phyloP scores from a whole-genome alignment of 1,140 invertebrate genomes.

The Drosophila gunungcola region DNA sequence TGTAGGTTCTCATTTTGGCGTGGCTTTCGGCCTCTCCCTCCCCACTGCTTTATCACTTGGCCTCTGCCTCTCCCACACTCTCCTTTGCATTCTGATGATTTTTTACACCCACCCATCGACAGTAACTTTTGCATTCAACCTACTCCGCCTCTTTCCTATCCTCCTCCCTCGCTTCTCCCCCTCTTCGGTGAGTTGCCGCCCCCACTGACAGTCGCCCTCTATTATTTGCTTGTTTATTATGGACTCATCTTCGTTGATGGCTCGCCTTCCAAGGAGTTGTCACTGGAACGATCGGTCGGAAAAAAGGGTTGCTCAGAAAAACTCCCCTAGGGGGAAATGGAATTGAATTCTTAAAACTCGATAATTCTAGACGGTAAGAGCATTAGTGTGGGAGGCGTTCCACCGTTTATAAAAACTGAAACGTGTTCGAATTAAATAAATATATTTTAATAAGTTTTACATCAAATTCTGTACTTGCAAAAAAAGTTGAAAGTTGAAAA shows the following conservation, averaged over 20 bases:
- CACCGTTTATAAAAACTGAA: no score
- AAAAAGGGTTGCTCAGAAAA: slow-evolving; percentile 26
- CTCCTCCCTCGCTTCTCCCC: background rate
- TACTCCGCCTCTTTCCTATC: slow-evolving; percentile 21
- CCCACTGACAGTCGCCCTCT: slow-evolving; percentile 63
- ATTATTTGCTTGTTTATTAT: slow-evolving; percentile 56
- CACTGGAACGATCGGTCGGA: slow-evolving; percentile 37
- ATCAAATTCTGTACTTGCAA: no score
- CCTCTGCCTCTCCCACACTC: slow-evolving; percentile 31
- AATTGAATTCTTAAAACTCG: background rate
- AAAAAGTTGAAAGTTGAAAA: no score
- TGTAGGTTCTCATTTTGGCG: slow-evolving; percentile 75
- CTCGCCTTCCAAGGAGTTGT: slow-evolving; percentile 38
- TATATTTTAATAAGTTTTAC: no score
- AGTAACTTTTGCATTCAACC: slow-evolving; percentile 66
- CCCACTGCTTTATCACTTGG: slow-evolving; percentile 41
- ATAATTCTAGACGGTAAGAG: no score
- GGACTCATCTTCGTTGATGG: slow-evolving; percentile 55
- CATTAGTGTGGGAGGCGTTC: no score
- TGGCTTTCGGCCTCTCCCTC: slow-evolving; percentile 22
- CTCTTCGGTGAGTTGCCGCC: slow-evolving; percentile 49
- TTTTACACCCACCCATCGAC: slow-evolving; percentile 75
- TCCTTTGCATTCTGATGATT: slow-evolving; percentile 70
- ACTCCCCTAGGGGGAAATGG: background rate
- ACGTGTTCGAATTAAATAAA: no score